These are phyloP conservation scores for Monomorium pharaonis DNA, from an alignment of 1,140 invertebrate species.

Conservation along the genomic window DNA sequence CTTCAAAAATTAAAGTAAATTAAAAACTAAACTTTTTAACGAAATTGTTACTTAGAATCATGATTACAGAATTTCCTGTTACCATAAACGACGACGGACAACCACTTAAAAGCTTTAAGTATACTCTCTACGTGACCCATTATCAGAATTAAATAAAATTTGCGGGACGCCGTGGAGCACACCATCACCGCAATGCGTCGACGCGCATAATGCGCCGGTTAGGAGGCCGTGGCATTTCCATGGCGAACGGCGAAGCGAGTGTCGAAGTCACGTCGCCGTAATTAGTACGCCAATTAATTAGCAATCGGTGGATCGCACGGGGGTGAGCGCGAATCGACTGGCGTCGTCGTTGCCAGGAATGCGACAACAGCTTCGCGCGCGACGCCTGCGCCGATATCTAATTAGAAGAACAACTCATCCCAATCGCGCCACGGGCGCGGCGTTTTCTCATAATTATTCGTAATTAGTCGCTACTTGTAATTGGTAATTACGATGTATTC, in stretches of 20 bases:
- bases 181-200: conserved; percentile 1
- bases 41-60: neutral
- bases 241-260: conserved; percentile 39
- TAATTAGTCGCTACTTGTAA: conserved; percentile 65
- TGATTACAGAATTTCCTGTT: neutral
- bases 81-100: neutral
- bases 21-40: neutral
- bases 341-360: conserved; percentile 18
- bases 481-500: conserved; percentile 61
- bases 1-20: neutral
- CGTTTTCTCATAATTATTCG: conserved; percentile 65
- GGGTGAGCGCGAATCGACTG: conserved; percentile 33
- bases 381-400: conserved; percentile 63
- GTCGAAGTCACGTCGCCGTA: conserved; percentile 53
- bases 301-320: conserved; percentile 45
- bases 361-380: conserved; percentile 15
- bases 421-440: neutral
- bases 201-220: conserved; percentile 19
- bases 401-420: conserved; percentile 70
- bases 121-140: conserved; percentile 2
- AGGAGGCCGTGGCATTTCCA: conserved; percentile 22
- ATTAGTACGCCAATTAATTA: conserved; percentile 56
- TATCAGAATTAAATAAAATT: conserved; percentile 50
- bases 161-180: conserved; percentile 3
- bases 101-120: conserved; percentile 16